Base-by-base conservation (phyloP, 2,888 invertebrate species). In the Chrysolina americana region DNA sequence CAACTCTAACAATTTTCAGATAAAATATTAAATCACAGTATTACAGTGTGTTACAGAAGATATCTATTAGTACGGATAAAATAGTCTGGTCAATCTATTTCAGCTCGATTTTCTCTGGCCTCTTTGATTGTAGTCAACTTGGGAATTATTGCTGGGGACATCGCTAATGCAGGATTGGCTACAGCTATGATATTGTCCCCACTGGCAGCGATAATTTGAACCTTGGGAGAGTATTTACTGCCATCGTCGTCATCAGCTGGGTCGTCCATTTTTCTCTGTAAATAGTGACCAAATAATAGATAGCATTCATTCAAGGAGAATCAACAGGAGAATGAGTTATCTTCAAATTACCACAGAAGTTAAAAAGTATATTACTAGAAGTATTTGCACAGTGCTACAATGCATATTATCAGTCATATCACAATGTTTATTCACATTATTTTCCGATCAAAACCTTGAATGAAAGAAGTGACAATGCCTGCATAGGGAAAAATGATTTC, bases 181-280 rank as follows among this genome's bases (percentile, higher is more conserved):
- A 96, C 96, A 0, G 96, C 96, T 81, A 96, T 96, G 84, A 96
- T 96, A 86, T 95, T 94, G 86, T 94, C 94, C 0, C 95, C 96
- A 15, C 95, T 92, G 0, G 95, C 93, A 0, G 96, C 94, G 76
- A 96, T 95, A 77, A 96, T 93, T 89, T 95, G 92, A 0, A 93
- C 92, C 28, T 86, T 87, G 19, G 88, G 87, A 41, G 87, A 86
- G 72, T 83, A 85, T 78, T 87, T 87, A 70, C 81, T 83, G 15
- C 80, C 75, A 72, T 87, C 92, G 83, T 71, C 90, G 41, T 81
- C 83, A 68, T 85, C 85, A 8, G 65, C 73, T 65, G 79, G 81
- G 73, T 83, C 85, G 63, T 85, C 86, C 53, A 77, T 71, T 80
- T 81, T 85, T 73, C 79, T 85, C 86, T 85, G 71, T 15, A 70